These are phyloP conservation scores for Drosophila guanche DNA, from an alignment of 1,140 invertebrate species.

Conservation along the genomic window DNA sequence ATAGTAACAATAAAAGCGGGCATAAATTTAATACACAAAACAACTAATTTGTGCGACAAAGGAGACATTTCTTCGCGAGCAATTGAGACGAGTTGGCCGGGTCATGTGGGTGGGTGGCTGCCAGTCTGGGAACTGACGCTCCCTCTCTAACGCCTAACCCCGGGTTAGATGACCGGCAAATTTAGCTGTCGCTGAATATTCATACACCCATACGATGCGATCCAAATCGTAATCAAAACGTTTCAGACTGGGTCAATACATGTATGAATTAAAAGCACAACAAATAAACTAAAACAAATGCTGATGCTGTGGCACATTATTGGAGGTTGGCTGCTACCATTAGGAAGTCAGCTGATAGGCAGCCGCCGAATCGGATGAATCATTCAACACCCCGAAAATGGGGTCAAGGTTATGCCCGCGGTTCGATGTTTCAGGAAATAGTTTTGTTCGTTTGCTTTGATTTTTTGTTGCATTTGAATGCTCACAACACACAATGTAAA, in stretches of 20 bases:
- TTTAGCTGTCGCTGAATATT: conserved; percentile 20
- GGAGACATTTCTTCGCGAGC: conserved; percentile 23
- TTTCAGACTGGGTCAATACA: conserved; percentile 44
- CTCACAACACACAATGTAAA: background rate
- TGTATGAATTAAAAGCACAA: conserved; percentile 22
- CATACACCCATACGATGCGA: conserved; percentile 9
- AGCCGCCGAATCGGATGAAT: conserved; percentile 28
- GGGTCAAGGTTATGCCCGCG: conserved; percentile 33
- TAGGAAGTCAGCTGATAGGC: conserved; percentile 48
- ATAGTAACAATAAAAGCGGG: conserved; percentile 44
- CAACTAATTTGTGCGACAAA: conserved; percentile 60
- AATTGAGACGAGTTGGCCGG: conserved; percentile 48
- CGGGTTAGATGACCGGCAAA: conserved; percentile 32
- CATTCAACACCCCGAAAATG: conserved; percentile 8
- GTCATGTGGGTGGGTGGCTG: conserved; percentile 11
- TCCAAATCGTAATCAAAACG: conserved; percentile 24
- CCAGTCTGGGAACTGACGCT: background rate
- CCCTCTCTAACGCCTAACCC: background rate
- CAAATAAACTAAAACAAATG: conserved; percentile 16
- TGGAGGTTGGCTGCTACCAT: conserved; percentile 29
- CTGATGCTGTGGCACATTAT: conserved; percentile 27
- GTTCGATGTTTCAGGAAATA: conserved; percentile 15
- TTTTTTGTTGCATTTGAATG: background rate
- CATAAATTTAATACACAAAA: conserved; percentile 60
- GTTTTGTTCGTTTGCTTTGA: background rate